A percentile compares a stretch with the other conserved stretches of the same genome.
Conservation (phyloP, 2,888 invertebrate species). For the Callinectes sapidus region DNA sequence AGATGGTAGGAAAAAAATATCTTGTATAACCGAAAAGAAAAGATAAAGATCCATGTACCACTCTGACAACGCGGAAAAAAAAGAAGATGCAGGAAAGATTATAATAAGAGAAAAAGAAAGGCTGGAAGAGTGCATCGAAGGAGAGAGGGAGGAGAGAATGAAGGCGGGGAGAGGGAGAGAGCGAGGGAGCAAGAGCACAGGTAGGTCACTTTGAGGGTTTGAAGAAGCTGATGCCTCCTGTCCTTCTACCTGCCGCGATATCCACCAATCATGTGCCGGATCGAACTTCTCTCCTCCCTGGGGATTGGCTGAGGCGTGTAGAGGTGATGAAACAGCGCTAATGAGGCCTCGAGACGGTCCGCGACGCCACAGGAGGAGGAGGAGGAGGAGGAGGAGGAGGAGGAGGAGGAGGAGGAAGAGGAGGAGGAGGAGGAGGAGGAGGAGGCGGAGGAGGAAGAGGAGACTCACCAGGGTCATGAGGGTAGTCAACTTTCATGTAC, state of each 20-base stretch:
- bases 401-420: neutral
- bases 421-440: neutral
- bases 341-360: slow-evolving; percentile 5
- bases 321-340: neutral
- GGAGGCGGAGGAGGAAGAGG: neutral
- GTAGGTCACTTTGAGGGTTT: neutral
- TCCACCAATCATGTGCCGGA: neutral
- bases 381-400: neutral
- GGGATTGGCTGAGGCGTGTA: neutral
- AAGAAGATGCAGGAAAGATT: neutral
- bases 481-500: neutral
- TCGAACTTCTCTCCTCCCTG: neutral
- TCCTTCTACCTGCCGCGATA: neutral
- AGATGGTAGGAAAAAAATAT: neutral
- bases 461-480: neutral
- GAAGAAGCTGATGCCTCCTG: neutral
- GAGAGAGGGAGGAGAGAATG: neutral
- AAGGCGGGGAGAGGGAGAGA: neutral
- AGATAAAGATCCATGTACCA: too few relatives aligned
- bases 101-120: neutral
- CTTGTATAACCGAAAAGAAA: too few relatives aligned
- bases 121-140: neutral
- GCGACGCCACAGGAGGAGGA: slow-evolving; percentile 3
- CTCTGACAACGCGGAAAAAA: neutral
- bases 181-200: neutral